Evolutionary conservation across 1,140 invertebrate genomes (phyloP), one percentile per base, ranked within the genome.

Genomic region (Sycobia sp.): DNA sequence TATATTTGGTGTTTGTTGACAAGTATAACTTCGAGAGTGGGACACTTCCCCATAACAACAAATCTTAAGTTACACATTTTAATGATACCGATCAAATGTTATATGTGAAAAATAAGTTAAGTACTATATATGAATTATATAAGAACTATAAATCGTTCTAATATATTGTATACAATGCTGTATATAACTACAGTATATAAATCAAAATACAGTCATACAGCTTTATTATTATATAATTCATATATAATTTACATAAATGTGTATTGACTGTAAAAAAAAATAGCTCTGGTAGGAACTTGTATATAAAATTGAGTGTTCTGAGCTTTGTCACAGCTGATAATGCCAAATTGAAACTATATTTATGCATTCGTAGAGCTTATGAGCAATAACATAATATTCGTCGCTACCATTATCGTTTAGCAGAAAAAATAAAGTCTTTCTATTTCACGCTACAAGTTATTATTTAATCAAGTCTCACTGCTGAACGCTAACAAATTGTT

Each of bases 281-380:
- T 51, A n/a, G n/a, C n/a, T n/a, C n/a, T n/a, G 34, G 18, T 63
- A 63, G 61, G 61, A 63, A 63, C 61, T 57, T 63, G 25, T 51
- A 50, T 49, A 39, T 49, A 39, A 58, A 62, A 49, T 9, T 39
- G 25, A 54, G 44, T 10, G 8, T 18, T 63, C 3, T 47, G 43
- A 50, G 51, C 22, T 55, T 57, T 50, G 18, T 49, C 41, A 18
- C 20, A 41, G 5, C 38, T 62, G 16, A 62, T 29, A 43, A 27
- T n/a, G n/a, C n/a, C 47, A 49, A 54, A 59, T 3, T 41, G 23
- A 50, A 50, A 34, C 22, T 58, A 25, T 41, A 53, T 16, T 16
- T 54, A n/a, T n/a, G n/a, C n/a, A n/a, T 54, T 20, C 18, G n/a
- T 43, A 55, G 1, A 55, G 20, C 10, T 25, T 11, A 16, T 27